A percentile compares a stretch with the other conserved stretches of the same genome.
Evolutionary conservation across 2,797 vertebrate genomes (phyloP).

Genomic region (Liasis olivaceus): DNA sequence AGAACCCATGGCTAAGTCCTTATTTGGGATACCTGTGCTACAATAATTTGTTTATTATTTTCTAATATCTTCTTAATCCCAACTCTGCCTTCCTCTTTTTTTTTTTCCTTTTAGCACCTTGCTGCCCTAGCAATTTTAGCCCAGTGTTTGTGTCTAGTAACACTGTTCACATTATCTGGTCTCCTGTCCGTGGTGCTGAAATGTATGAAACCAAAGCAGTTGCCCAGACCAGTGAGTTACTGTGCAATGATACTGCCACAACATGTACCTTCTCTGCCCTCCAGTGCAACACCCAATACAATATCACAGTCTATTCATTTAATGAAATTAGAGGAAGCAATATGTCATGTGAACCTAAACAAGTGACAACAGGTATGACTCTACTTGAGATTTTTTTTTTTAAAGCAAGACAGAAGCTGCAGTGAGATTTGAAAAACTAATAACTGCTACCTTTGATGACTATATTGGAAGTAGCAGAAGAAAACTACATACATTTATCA

Average conservation of each 20-base stretch:
- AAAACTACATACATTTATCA: background rate
- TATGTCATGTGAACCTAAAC: slow-evolving; percentile 72
- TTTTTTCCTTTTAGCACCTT: slow-evolving; percentile 79
- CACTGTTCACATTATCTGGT: slow-evolving; percentile 84
- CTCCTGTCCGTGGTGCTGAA: slow-evolving; percentile 82
- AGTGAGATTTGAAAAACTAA: background rate
- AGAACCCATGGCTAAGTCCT: background rate
- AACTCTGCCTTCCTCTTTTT: background rate
- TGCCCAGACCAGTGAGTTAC: slow-evolving; percentile 57
- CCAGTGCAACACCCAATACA: slow-evolving; percentile 81
- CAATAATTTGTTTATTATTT: background rate
- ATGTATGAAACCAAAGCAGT: slow-evolving; percentile 82
- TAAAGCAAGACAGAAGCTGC: background rate
- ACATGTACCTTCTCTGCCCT: slow-evolving; percentile 86
- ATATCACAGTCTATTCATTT: slow-evolving; percentile 81
- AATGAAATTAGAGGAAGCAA: slow-evolving; percentile 85
- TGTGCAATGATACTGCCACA: slow-evolving; percentile 85
- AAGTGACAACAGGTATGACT: slow-evolving; percentile 79
- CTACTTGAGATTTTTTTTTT: rapidly evolving
- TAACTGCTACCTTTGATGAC: too few species aligned
- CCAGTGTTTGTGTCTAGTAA: slow-evolving; percentile 77
- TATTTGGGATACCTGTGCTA: background rate
- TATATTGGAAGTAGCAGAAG: background rate
- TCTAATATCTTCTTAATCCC: background rate
- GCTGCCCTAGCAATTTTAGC: slow-evolving; percentile 82